Evolutionary conservation across 2,113 vertebrate genomes (phyloP).

Genomic region (Phalacrocorax aristotelis): DNA sequence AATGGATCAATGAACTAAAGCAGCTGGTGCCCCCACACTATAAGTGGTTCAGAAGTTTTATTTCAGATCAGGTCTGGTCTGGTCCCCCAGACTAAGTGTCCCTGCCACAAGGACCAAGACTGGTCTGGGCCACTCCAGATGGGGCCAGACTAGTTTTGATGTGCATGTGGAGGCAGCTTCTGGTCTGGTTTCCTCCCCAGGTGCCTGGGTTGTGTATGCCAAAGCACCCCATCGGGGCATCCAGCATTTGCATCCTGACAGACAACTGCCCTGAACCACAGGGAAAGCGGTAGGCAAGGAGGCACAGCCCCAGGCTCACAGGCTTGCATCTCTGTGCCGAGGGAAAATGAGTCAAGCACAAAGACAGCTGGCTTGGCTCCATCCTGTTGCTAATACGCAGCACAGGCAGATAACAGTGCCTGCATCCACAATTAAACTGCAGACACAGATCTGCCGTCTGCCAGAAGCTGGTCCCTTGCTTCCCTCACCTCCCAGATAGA

Average conservation of each 20-base stretch:
- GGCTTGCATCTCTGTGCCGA: not conserved
- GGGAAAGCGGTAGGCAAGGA: fast-evolving
- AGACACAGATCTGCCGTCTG: not conserved
- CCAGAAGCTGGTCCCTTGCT: not conserved
- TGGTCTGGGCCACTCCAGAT: not conserved
- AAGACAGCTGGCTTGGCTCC: not conserved
- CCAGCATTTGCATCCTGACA: not conserved
- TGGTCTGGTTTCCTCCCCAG: not conserved
- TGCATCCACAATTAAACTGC: not conserved
- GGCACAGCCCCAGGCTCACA: not conserved
- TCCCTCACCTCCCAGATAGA: fast-evolving
- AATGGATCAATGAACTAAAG: not conserved
- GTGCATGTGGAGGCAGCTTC: not conserved
- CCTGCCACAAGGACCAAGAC: not conserved
- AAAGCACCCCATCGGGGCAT: not conserved
- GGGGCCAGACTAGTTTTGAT: not conserved
- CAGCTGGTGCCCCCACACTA: fast-evolving
- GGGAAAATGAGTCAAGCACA: not conserved
- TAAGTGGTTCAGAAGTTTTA: not conserved
- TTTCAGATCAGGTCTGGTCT: not conserved
- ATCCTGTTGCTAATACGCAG: not conserved
- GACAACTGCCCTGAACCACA: not conserved
- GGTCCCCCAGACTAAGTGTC: not conserved
- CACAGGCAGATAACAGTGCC: not conserved
- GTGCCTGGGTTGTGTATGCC: fast-evolving